A percentile compares a stretch with the other conserved stretches of the same genome.
Conservation (phyloP, 2,888 invertebrate genomes). For the Brachyopa scutellaris region DNA sequence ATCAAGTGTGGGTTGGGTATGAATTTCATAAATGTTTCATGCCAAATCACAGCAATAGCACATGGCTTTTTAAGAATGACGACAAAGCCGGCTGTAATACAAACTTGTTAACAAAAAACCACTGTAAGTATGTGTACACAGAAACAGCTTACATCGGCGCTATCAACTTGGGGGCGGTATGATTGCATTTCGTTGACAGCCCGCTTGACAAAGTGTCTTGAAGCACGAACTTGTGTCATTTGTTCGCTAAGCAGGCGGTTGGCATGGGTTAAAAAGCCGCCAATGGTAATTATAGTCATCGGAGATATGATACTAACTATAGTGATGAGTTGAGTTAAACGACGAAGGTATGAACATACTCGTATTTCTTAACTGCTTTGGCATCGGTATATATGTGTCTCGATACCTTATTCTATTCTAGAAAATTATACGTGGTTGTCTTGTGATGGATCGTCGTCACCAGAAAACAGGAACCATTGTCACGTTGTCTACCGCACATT, state of each 20-base stretch:
- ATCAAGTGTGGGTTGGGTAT: constrained; percentile 31
- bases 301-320: neutral
- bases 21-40: constrained; percentile 31
- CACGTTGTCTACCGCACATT: neutral
- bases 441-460: too few relatives aligned
- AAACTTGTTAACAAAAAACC: constrained; percentile 3
- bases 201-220: constrained; percentile 37
- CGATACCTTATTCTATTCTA: neutral
- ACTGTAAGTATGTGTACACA: constrained; percentile 1
- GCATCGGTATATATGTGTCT: too few relatives aligned
- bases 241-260: constrained; percentile 22
- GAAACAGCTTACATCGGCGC: neutral
- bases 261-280: constrained; percentile 10
- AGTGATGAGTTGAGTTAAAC: constrained; percentile 2
- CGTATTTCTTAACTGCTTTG: too few relatives aligned
- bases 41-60: constrained; percentile 22
- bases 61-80: constrained; percentile 30
- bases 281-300: constrained; percentile 26
- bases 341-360: constrained; percentile 6
- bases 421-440: neutral
- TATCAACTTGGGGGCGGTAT: constrained; percentile 31
- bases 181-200: constrained; percentile 56
- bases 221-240: constrained; percentile 41
- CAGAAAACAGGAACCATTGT: neutral
- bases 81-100: constrained; percentile 2